phyloP scores from a whole-genome alignment of 2,888 invertebrate species.

The Phyto melanocephala region DNA sequence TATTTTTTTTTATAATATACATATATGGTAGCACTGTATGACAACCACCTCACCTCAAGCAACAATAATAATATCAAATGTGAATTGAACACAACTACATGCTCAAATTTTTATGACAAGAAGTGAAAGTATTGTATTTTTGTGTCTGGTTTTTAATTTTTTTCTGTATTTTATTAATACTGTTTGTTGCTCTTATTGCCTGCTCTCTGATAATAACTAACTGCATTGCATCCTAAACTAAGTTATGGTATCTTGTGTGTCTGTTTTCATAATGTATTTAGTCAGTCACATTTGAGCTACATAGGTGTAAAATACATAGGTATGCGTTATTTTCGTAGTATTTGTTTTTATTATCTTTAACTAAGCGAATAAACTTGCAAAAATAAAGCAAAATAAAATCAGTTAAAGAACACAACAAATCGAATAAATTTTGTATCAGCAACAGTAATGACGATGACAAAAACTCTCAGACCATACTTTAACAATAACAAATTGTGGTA shows the following conservation, averaged over 20 bases:
- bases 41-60: not conserved
- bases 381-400: not conserved
- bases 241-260: not conserved
- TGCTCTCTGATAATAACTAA: constrained; percentile 47
- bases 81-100: not conserved
- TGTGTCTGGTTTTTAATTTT: constrained; percentile 55
- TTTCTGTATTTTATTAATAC: constrained; percentile 35
- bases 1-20: too few relatives aligned
- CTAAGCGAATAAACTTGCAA: constrained; percentile 29
- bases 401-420: constrained; percentile 4
- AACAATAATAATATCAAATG: constrained; percentile 2
- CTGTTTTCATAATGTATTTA: not conserved
- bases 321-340: not conserved
- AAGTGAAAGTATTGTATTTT: constrained; percentile 69
- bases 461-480: not conserved
- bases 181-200: constrained; percentile 56
- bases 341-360: constrained; percentile 12
- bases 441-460: too few relatives aligned
- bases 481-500: not conserved
- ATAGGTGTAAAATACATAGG: not conserved
- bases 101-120: constrained; percentile 52
- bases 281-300: not conserved
- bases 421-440: not conserved
- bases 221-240: constrained; percentile 7
- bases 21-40: too few relatives aligned